Conservation (phyloP, 2,113 vertebrate species). For the Oryzias woworae region DNA sequence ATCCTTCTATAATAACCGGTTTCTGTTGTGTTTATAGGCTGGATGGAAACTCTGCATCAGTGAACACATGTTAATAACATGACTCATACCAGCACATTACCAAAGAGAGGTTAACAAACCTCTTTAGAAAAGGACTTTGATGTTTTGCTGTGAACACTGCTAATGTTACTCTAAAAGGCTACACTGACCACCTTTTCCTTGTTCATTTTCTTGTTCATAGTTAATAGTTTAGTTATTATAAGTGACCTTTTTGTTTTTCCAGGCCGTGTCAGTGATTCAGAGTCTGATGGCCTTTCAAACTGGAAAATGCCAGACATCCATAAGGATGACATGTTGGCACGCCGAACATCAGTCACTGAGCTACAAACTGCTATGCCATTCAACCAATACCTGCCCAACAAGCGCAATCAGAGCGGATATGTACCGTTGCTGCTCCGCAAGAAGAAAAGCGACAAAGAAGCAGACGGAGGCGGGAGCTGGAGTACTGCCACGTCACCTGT, state of each 20-base stretch:
- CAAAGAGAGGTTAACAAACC: too few relatives aligned
- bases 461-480: slow-evolving; percentile 89
- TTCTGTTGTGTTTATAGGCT: too few relatives aligned
- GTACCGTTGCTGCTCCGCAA: slow-evolving; percentile 84
- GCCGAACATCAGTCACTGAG: slow-evolving; percentile 89
- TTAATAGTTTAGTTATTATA: too few relatives aligned
- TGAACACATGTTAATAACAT: too few relatives aligned
- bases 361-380: slow-evolving; percentile 91
- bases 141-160: too few relatives aligned
- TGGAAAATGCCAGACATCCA: slow-evolving; percentile 92
- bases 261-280: slow-evolving; percentile 96
- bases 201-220: too few relatives aligned
- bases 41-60: too few relatives aligned
- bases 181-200: too few relatives aligned
- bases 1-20: too few relatives aligned
- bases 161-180: too few relatives aligned
- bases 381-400: slow-evolving; percentile 98
- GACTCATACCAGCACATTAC: too few relatives aligned
- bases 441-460: slow-evolving; percentile 84
- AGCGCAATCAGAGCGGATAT: slow-evolving; percentile 91
- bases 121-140: too few relatives aligned
- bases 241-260: neutral
- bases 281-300: slow-evolving; percentile 87
- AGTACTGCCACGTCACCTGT: slow-evolving; percentile 89
- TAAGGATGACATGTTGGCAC: slow-evolving; percentile 94